Conservation (phyloP, 2,113 vertebrate genomes). For the Eolophus roseicapilla region DNA sequence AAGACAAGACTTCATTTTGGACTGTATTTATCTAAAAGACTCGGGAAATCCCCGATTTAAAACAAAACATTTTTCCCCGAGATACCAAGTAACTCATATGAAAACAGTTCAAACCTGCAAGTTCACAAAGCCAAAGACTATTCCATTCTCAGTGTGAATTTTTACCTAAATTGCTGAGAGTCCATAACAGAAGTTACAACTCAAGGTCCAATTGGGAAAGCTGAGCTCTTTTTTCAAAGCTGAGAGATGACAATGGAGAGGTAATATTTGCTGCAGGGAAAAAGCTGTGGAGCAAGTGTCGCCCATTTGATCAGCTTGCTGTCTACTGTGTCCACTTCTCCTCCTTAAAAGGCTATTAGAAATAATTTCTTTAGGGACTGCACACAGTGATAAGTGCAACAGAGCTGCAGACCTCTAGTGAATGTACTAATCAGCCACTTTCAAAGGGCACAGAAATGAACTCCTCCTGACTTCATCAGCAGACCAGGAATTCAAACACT, state of each 20-base stretch:
- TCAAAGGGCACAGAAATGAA: neutral
- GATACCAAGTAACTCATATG: fast-evolving
- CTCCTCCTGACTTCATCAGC: neutral
- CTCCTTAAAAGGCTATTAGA: constrained; percentile 10
- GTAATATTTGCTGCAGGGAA: neutral
- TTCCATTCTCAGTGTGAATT: neutral
- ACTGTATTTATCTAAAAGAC: neutral
- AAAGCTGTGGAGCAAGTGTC: neutral
- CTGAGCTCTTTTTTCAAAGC: neutral
- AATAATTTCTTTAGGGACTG: constrained; percentile 12
- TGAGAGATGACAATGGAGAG: neutral
- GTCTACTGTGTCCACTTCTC: neutral
- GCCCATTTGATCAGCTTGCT: neutral
- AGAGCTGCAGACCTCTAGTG: neutral
- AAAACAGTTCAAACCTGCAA: neutral
- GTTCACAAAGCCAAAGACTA: neutral
- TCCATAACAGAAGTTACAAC: neutral
- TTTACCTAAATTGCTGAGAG: neutral
- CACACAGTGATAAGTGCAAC: neutral
- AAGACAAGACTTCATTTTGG: neutral
- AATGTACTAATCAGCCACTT: constrained; percentile 20
- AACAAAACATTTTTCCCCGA: neutral
- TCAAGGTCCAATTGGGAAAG: neutral
- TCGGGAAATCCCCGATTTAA: neutral
- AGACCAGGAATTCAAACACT: neutral